Percentiles rank a stretch among this genome's conserved stretches.
Evolutionary conservation across 2,797 vertebrate species (phyloP).

Genomic region (Pelobates cultripes): DNA sequence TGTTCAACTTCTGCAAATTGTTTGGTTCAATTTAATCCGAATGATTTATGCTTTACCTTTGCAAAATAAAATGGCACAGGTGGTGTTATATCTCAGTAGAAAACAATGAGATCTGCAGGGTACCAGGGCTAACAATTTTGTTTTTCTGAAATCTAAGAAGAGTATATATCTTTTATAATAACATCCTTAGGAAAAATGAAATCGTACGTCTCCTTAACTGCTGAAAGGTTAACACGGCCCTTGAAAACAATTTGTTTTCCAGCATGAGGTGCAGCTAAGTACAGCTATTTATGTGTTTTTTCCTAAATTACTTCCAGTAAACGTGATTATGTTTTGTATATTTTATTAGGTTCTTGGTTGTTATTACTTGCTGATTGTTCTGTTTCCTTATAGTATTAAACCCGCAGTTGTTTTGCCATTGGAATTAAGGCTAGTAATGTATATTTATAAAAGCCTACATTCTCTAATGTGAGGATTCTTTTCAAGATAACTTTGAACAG

Average conservation of each 20-base stretch:
- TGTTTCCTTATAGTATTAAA: slow-evolving; percentile 46
- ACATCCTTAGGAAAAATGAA: slow-evolving; percentile 24
- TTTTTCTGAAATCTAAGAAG: slow-evolving; percentile 23
- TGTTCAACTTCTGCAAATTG: slow-evolving; percentile 31
- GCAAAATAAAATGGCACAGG: slow-evolving; percentile 37
- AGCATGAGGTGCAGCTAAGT: slow-evolving; percentile 54
- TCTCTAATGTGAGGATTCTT: slow-evolving; percentile 10
- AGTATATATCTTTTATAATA: slow-evolving; percentile 43
- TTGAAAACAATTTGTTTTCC: slow-evolving; percentile 48
- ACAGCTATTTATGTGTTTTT: slow-evolving; percentile 49
- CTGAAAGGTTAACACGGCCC: slow-evolving; percentile 34
- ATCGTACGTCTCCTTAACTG: slow-evolving; percentile 37
- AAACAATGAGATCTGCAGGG: slow-evolving; percentile 44
- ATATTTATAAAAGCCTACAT: background rate
- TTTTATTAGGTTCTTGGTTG: slow-evolving; percentile 50
- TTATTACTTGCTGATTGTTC: slow-evolving; percentile 45
- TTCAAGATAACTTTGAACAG: background rate
- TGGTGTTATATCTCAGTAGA: slow-evolving; percentile 47
- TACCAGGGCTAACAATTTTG: slow-evolving; percentile 27
- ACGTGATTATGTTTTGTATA: slow-evolving; percentile 42
- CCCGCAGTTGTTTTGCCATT: slow-evolving; percentile 19
- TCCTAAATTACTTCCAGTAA: slow-evolving; percentile 44
- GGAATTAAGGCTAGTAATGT: slow-evolving; percentile 26
- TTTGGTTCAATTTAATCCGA: slow-evolving; percentile 23
- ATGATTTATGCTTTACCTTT: slow-evolving; percentile 25